Conservation (phyloP, 2,888 invertebrate species). For the Nudaria mundana region DNA sequence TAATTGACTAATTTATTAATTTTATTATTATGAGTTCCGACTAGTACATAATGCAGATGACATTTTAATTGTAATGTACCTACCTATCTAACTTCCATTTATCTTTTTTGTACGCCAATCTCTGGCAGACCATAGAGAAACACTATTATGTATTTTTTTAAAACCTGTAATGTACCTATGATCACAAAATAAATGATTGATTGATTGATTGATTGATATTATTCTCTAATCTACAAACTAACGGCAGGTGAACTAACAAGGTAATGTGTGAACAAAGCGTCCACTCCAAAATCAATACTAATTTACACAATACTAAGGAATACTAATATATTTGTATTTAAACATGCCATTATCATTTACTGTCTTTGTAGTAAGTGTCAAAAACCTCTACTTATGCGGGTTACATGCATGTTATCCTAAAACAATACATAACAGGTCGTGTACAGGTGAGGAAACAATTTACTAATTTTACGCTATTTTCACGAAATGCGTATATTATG, state of each 20-base stretch:
- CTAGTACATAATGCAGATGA: too few species aligned
- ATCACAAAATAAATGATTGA: too few species aligned
- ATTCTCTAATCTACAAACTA: not conserved
- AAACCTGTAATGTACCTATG: too few species aligned
- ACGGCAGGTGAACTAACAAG: too few species aligned
- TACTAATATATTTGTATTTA: conserved; percentile 22
- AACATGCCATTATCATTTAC: conserved; percentile 33
- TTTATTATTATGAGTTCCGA: too few species aligned
- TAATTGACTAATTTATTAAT: too few species aligned
- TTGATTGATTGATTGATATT: too few species aligned
- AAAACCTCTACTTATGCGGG: conserved; percentile 58
- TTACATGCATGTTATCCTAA: conserved; percentile 38
- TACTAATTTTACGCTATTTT: conserved; percentile 15
- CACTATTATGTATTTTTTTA: too few species aligned
- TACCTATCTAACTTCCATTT: too few species aligned
- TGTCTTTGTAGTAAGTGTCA: conserved; percentile 47
- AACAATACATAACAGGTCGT: conserved; percentile 31
- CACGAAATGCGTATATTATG: conserved; percentile 9
- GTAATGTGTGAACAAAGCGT: conserved; percentile 13
- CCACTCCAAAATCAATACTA: conserved; percentile 22
- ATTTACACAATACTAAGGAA: conserved; percentile 18
- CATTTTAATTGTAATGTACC: too few species aligned
- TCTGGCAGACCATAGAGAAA: too few species aligned
- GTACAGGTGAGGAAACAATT: conserved; percentile 21
- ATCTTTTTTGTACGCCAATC: too few species aligned